Percentiles rank a stretch among this genome's conserved stretches.
phyloP scores from a whole-genome alignment of 2,113 vertebrate genomes.

The Corvus cornix region DNA sequence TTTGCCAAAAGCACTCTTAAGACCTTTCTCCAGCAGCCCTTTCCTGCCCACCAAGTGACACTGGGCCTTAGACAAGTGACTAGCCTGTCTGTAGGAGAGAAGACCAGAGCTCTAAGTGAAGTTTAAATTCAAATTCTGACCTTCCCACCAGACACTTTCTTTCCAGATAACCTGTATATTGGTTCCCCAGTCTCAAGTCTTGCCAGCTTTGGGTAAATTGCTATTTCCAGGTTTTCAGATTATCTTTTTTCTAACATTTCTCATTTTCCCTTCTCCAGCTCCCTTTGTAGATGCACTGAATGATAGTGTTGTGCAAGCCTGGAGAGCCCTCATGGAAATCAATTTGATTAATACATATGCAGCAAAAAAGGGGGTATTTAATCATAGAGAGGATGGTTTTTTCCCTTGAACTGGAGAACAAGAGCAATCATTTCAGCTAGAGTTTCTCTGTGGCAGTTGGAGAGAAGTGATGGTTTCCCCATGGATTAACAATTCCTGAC shows the following conservation, averaged over 20 bases:
- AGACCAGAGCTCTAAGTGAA: neutral
- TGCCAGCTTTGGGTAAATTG: slow-evolving; percentile 41
- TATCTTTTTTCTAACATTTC: neutral
- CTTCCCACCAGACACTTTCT: neutral
- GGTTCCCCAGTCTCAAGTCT: neutral
- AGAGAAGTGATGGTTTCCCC: slow-evolving; percentile 56
- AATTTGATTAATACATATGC: slow-evolving; percentile 69
- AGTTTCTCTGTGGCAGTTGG: slow-evolving; percentile 26
- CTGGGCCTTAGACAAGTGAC: neutral
- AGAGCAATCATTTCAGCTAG: slow-evolving; percentile 50
- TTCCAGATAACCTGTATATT: neutral
- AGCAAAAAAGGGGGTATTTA: slow-evolving; percentile 49
- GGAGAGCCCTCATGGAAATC: slow-evolving; percentile 70
- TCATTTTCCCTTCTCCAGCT: slow-evolving; percentile 33
- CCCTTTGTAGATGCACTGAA: slow-evolving; percentile 31
- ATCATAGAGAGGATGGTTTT: slow-evolving; percentile 30
- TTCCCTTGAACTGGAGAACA: slow-evolving; percentile 42
- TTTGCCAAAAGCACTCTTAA: neutral
- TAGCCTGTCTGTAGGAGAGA: neutral
- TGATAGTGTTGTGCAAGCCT: slow-evolving; percentile 52
- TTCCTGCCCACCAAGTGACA: neutral
- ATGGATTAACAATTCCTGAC: slow-evolving; percentile 74
- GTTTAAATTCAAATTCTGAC: neutral
- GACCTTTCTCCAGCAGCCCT: neutral
- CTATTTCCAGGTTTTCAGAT: slow-evolving; percentile 15